These are phyloP conservation scores for Lypha dubia DNA, from an alignment of 2,888 invertebrate species.

Conservation along the genomic window DNA sequence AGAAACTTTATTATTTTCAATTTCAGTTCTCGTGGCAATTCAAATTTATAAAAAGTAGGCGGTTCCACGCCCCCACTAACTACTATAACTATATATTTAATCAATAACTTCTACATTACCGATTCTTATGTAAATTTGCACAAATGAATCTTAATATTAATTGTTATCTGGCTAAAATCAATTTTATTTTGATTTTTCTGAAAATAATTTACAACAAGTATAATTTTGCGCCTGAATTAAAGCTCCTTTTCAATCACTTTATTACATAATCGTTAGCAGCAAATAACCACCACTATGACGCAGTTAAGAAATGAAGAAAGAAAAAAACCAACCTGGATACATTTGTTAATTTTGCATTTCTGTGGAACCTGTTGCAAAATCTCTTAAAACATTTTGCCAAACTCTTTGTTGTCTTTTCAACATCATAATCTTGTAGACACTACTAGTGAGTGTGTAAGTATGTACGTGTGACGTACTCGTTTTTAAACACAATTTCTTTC, in stretches of 20 bases:
- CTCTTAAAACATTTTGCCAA: constrained; percentile 38
- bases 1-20: too few relatives aligned
- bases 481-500: constrained; percentile 39
- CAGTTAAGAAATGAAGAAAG: constrained; percentile 16
- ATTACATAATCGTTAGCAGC: constrained; percentile 47
- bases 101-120: too few relatives aligned
- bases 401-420: constrained; percentile 29
- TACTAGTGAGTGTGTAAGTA: background rate
- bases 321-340: constrained; percentile 23
- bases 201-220: background rate
- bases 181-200: background rate
- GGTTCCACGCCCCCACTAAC: too few relatives aligned
- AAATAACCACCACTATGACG: constrained; percentile 36
- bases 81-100: too few relatives aligned
- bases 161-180: background rate
- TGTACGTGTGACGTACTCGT: background rate
- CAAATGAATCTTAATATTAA: background rate
- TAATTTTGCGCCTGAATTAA: constrained; percentile 6
- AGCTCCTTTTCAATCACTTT: background rate
- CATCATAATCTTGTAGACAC: background rate
- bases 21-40: too few relatives aligned
- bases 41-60: too few relatives aligned
- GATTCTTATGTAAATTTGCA: too few relatives aligned
- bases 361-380: constrained; percentile 66
- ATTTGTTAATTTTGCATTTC: constrained; percentile 20